Percentiles rank a stretch among this genome's conserved stretches.
Evolutionary conservation across 1,140 invertebrate species (phyloP).

Genomic region (Watersipora subatra): DNA sequence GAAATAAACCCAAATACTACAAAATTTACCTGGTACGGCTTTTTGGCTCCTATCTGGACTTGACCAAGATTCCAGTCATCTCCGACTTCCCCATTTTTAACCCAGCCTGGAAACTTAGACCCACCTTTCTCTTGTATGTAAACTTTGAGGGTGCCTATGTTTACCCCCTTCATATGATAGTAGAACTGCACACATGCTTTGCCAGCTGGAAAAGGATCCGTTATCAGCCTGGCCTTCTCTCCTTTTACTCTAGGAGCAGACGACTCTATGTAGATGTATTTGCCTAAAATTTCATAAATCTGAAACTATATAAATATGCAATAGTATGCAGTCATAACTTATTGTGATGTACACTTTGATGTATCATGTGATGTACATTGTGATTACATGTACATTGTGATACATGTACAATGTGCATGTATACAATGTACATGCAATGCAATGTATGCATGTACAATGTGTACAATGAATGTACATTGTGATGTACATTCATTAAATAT

Average conservation of each 20-base stretch:
- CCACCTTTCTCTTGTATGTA: conserved; percentile 1
- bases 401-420: too few relatives aligned
- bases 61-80: conserved; percentile 19
- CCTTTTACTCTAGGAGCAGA: conserved; percentile 10
- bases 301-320: too few relatives aligned
- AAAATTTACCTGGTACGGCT: conserved; percentile 11
- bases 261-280: conserved; percentile 14
- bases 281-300: conserved; percentile 14
- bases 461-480: too few relatives aligned
- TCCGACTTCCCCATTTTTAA: conserved; percentile 17
- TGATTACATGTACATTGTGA: too few relatives aligned
- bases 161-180: conserved; percentile 28
- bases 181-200: conserved; percentile 15
- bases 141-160: background rate
- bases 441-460: too few relatives aligned
- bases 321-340: too few relatives aligned
- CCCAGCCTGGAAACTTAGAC: conserved; percentile 16
- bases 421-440: too few relatives aligned
- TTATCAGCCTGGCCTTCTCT: conserved; percentile 9
- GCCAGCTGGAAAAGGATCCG: conserved; percentile 1
- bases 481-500: too few relatives aligned
- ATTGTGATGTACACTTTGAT: too few relatives aligned
- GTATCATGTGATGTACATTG: too few relatives aligned
- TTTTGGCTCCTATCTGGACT: conserved; percentile 14
- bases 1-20: too few relatives aligned